phyloP scores from a whole-genome alignment of 1,140 invertebrate genomes.

The Luehdorfia chinensis region DNA sequence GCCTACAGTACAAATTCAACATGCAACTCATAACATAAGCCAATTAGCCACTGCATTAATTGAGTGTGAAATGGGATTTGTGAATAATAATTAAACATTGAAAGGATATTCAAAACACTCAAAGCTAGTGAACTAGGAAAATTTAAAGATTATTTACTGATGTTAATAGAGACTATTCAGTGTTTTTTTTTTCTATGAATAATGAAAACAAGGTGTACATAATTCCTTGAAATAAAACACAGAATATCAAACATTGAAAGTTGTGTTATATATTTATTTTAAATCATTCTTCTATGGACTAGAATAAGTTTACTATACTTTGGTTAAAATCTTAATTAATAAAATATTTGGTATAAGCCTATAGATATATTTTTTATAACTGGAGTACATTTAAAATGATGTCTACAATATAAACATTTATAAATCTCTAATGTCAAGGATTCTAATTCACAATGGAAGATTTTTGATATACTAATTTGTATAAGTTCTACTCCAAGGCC shows the following conservation, averaged over 20 bases:
- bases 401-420: constrained; percentile 8
- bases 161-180: too few species aligned
- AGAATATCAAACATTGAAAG: constrained; percentile 1
- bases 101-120: too few species aligned
- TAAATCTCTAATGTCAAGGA: constrained; percentile 13
- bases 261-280: constrained; percentile 12
- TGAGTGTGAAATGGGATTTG: too few species aligned
- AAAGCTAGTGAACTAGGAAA: too few species aligned
- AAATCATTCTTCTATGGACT: constrained; percentile 10
- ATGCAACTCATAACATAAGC: too few species aligned
- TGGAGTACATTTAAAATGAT: constrained; percentile 3
- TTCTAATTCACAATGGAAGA: constrained; percentile 53
- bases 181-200: too few species aligned
- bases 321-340: constrained; percentile 15
- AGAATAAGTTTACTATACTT: constrained; percentile 14
- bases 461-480: constrained; percentile 34
- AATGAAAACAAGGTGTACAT: too few species aligned
- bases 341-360: constrained; percentile 2
- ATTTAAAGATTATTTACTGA: too few species aligned
- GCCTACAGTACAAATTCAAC: too few species aligned
- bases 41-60: too few species aligned
- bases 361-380: not conserved
- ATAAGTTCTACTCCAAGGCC: constrained; percentile 51
- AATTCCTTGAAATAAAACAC: constrained; percentile 7
- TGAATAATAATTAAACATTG: too few species aligned